Evolutionary conservation across 2,888 invertebrate genomes (phyloP), one percentile per base, ranked within the genome.

Genomic region (Sialis lutaria): DNA sequence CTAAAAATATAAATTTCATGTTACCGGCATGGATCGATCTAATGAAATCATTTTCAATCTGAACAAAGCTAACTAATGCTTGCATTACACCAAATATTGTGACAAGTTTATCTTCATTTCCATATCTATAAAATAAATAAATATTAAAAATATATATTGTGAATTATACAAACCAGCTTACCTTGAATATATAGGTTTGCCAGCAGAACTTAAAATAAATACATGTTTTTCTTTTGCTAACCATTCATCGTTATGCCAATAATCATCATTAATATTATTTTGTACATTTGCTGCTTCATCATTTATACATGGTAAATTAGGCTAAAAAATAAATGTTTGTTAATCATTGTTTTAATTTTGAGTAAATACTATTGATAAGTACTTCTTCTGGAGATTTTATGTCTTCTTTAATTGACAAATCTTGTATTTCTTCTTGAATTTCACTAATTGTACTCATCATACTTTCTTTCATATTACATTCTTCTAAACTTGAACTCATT

Each of bases 111-210:
- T 95, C 93, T 69, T 96, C 96, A 64, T 80, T 86, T 5, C 92
- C 92, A 66, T 89, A 82, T 57, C 90, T 86, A 60, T 49, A 65
- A 63, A 50, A n/a, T n/a, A 52, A 50, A 51, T 48, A 47, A 43
- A 9, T 49, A 39, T 39, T 35, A n/a, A 35, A 9, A 35, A 35
- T 35, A 35, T n/a, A 35, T 9, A 9, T 3, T n/a, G 4, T 8
- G 3, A 35, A n/a, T 4, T 8, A 35, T 9, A 35, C 44, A 44
- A 48, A 37, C 7, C 32, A 45, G 61, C 58, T 51, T 64, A 84
- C 80, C 87, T 77, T 8, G 92, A 87, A 67, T 95, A 97, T 55
- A 97, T 90, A 10, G 96, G 96, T 67, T 97, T 97, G 2, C 96
- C 96, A 8, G 96, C 91, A 57, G 89, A 84, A 64, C 95, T 95